Evolutionary conservation across 2,113 vertebrate species (phyloP), one percentile per base, ranked within the genome.

Genomic region (Callipepla squamata): DNA sequence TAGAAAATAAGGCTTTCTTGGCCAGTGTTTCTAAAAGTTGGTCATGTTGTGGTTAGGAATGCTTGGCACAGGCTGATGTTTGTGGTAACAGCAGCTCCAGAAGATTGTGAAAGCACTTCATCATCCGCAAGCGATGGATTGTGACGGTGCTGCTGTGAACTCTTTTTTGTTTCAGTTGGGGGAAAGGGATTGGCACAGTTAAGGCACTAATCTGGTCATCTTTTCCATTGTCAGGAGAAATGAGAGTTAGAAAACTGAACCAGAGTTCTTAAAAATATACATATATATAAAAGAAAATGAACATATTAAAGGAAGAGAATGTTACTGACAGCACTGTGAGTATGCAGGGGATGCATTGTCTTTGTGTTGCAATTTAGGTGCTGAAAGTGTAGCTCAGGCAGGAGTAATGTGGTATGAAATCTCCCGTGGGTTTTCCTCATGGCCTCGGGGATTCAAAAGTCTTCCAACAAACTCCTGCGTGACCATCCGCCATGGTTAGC

Each of bases 291-390:
- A 11, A n/a, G 38, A 18, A 69, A 62, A 22, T 8, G 0, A 57
- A 23, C 4, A 0, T 28, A 4, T 36, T 5, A 44, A 38, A 69
- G 55, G 50, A 22, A 13, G 19, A 45, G 30, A 13, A 11, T 48
- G 47, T 50, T 61, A 47, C 13, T 47, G 36, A 22, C 23, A 25
- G n/a, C 42, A 11, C 2, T 11, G 23, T 51, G 7, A 44, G n/a
- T 16, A 2, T 9, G 58, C 4, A 3, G 65, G n/a, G 47, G 16
- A 12, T 0, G 0, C 20, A 6, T 12, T 5, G 40, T 40, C 18
- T 61, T 38, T 14, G 65, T 36, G 0, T 18, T 16, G 21, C 25
- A 25, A 26, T 8, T 57, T 6, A 0, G 40, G 40, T 40, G 40
- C 0, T 14, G 38, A 23, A 1, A 23, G 3, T 5, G 26, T 5